Conservation (phyloP, 1,140 invertebrate species). For the Platyscapa corneri region DNA sequence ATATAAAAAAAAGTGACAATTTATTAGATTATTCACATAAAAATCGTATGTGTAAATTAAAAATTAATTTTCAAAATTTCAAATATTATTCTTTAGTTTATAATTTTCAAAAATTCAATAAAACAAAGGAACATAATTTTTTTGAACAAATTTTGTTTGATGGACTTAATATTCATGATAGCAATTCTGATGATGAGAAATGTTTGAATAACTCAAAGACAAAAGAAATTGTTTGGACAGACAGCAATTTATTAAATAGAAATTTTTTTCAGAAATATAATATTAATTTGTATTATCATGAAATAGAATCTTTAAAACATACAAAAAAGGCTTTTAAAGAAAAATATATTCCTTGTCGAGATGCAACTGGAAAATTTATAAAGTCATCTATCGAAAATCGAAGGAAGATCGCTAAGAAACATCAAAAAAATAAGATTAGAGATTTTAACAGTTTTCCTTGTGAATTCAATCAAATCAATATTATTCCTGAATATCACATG, state of each 20-base stretch:
- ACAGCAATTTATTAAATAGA: constrained; percentile 30
- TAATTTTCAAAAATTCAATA: constrained; percentile 1
- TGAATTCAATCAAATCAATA: not conserved
- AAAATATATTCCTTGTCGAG: constrained; percentile 17
- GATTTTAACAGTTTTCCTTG: not conserved
- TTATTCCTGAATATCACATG: not conserved
- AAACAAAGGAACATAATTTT: constrained; percentile 54
- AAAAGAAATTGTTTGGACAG: not conserved
- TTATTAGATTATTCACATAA: constrained; percentile 62
- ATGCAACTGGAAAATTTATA: constrained; percentile 45
- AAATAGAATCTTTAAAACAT: constrained; percentile 50
- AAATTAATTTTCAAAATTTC: constrained; percentile 59
- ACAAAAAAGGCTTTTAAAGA: constrained; percentile 14
- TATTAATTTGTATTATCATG: constrained; percentile 52
- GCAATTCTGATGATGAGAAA: constrained; percentile 36
- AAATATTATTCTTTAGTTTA: constrained; percentile 50
- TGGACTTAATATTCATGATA: constrained; percentile 61
- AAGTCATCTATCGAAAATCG: not conserved
- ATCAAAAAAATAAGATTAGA: constrained; percentile 6
- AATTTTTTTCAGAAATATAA: constrained; percentile 56
- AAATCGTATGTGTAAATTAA: constrained; percentile 56
- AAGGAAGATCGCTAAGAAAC: not conserved
- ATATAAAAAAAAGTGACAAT: constrained; percentile 54
- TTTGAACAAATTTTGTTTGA: constrained; percentile 59
- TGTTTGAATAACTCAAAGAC: constrained; percentile 8